phyloP scores from a whole-genome alignment of 2,888 invertebrate genomes.

The Yponomeuta evonymella region DNA sequence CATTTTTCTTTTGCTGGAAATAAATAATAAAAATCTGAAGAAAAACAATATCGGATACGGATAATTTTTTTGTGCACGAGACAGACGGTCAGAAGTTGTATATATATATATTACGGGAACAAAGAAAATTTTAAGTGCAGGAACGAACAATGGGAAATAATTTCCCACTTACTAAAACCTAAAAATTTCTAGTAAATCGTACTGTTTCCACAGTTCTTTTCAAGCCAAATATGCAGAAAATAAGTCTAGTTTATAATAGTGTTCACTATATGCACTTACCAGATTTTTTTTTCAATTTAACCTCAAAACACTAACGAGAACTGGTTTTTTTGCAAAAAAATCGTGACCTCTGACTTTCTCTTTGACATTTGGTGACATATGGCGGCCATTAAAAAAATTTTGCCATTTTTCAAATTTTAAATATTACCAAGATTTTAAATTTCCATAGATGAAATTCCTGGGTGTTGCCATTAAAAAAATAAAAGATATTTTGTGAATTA shows the following conservation, averaged over 20 bases:
- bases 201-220: background rate
- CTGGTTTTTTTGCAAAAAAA: conserved; percentile 18
- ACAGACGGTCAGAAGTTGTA: conserved; percentile 6
- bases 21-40: conserved; percentile 19
- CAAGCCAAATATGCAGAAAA: conserved; percentile 6
- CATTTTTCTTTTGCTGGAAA: conserved; percentile 17
- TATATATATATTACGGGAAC: conserved; percentile 1
- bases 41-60: conserved; percentile 1
- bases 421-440: too few species aligned
- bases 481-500: too few species aligned
- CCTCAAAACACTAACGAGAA: conserved; percentile 7
- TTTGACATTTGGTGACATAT: conserved; percentile 21
- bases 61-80: conserved; percentile 1
- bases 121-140: conserved; percentile 6
- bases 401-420: too few species aligned
- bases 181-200: conserved; percentile 1
- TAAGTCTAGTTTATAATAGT: conserved; percentile 13
- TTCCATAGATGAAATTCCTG: too few species aligned
- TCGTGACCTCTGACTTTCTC: conserved; percentile 19
- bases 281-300: conserved; percentile 9
- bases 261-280: conserved; percentile 7
- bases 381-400: too few species aligned
- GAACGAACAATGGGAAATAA: conserved; percentile 11
- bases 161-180: conserved; percentile 13
- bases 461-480: too few species aligned